A percentile compares a stretch with the other conserved stretches of the same genome.
These are phyloP conservation scores for Sterna hirundo DNA, from an alignment of 2,113 vertebrate species.

Conservation along the genomic window DNA sequence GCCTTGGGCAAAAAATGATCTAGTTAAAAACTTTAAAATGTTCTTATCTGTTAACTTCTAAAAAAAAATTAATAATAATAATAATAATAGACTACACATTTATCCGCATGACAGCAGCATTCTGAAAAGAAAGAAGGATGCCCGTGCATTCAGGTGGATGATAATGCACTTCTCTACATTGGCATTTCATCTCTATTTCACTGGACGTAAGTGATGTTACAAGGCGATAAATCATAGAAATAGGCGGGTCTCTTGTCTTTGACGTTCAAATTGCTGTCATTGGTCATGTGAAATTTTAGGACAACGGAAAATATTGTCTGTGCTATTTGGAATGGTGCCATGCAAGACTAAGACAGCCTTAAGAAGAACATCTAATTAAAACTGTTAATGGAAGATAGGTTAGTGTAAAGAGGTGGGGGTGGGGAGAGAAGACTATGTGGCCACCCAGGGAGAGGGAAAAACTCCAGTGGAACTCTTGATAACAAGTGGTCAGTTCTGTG, in stretches of 20 bases:
- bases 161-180: neutral
- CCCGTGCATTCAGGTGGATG: neutral
- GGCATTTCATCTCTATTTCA: neutral
- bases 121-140: neutral
- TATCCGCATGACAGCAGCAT: neutral
- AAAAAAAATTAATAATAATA: neutral
- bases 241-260: neutral
- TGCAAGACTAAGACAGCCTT: neutral
- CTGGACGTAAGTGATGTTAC: neutral
- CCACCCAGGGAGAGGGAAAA: neutral
- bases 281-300: neutral
- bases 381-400: neutral
- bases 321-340: neutral
- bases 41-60: neutral
- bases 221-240: neutral
- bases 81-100: neutral
- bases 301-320: neutral
- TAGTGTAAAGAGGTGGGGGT: neutral
- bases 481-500: neutral
- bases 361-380: neutral
- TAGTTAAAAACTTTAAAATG: neutral
- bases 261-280: neutral
- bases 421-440: neutral
- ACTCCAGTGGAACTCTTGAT: neutral
- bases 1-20: accelerated